These are phyloP conservation scores for Kryptolebias marmoratus DNA, from an alignment of 2,113 vertebrate species.

Conservation along the genomic window DNA sequence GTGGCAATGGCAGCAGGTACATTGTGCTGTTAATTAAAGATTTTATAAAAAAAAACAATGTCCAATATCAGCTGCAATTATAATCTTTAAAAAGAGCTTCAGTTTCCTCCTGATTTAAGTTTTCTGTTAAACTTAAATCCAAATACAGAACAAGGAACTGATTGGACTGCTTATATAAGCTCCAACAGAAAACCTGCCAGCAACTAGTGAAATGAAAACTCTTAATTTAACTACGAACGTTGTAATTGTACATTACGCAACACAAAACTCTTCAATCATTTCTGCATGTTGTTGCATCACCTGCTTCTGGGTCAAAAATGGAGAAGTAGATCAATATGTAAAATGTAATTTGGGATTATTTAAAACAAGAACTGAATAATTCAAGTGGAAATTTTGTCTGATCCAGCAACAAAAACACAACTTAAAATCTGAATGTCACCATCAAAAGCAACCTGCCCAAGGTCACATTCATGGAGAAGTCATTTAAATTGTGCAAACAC, in stretches of 20 bases:
- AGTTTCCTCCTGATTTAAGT: no score
- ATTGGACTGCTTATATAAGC: not conserved
- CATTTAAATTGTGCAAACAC: no score
- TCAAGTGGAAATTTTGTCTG: no score
- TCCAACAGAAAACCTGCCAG: not conserved
- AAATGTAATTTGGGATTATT: no score
- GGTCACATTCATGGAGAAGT: not conserved
- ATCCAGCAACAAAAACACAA: not conserved
- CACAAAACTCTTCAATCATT: no score
- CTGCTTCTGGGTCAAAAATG: not conserved
- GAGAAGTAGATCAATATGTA: not conserved
- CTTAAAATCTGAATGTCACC: not conserved
- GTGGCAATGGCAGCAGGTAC: constrained; percentile 14
- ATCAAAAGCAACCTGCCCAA: not conserved
- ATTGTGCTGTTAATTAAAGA: not conserved
- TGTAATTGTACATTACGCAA: no score
- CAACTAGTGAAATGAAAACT: not conserved
- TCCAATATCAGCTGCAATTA: not conserved
- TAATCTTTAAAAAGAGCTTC: no score
- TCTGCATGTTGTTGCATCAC: not conserved
- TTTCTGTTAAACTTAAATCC: not conserved
- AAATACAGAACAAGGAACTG: not conserved
- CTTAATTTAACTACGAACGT: no score
- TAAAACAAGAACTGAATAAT: no score
- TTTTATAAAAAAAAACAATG: not conserved